A percentile compares a stretch with the other conserved stretches of the same genome.
These are phyloP conservation scores for Dryobates pubescens DNA, from an alignment of 2,797 vertebrate species.

Conservation along the genomic window DNA sequence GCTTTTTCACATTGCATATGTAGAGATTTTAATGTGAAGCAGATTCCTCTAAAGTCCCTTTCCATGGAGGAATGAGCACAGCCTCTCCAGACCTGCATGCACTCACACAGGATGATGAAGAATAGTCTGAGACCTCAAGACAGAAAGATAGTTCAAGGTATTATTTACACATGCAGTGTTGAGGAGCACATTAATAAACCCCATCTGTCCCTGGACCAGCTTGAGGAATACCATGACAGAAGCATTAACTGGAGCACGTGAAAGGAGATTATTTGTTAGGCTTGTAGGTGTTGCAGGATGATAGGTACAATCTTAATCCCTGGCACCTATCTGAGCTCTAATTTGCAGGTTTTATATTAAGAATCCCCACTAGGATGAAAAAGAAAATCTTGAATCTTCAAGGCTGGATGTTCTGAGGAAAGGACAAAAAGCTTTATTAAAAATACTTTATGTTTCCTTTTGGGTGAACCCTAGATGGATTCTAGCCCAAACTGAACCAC, in stretches of 20 bases:
- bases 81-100: not conserved
- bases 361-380: constrained; percentile 11
- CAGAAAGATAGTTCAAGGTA: not conserved
- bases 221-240: not conserved
- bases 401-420: not conserved
- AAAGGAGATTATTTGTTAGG: constrained; percentile 31
- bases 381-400: not conserved
- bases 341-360: constrained; percentile 1
- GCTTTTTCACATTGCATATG: not conserved
- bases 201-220: not conserved
- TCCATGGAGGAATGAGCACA: not conserved
- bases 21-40: not conserved
- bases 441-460: not conserved
- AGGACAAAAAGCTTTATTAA: not conserved
- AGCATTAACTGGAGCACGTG: not conserved
- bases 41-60: not conserved
- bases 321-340: not conserved
- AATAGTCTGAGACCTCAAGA: not conserved
- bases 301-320: not conserved
- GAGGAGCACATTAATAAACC: not conserved
- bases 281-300: not conserved
- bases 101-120: not conserved
- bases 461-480: not conserved
- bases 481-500: not conserved
- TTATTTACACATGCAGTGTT: not conserved